Evolutionary conservation across 2,888 invertebrate species (phyloP).

Genomic region (Lingula anatina): DNA sequence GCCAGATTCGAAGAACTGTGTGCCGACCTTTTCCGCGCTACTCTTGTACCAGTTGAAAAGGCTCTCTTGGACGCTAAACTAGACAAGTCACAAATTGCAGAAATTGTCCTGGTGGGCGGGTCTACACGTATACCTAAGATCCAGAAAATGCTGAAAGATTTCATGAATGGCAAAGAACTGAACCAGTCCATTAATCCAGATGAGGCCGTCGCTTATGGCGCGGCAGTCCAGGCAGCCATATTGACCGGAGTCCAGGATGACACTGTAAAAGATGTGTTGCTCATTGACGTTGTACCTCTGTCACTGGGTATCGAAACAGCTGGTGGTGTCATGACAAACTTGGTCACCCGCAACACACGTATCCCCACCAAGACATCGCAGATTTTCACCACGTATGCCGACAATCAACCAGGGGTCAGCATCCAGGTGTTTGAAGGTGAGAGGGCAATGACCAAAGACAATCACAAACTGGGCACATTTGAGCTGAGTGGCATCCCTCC

Average conservation of each 20-base stretch:
- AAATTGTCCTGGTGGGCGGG: conserved; percentile 75
- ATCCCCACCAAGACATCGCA: conserved; percentile 44
- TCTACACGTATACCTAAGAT: conserved; percentile 45
- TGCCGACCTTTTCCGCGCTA: conserved; percentile 55
- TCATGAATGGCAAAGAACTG: conserved; percentile 36
- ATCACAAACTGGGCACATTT: conserved; percentile 59
- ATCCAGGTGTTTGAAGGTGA: conserved; percentile 79
- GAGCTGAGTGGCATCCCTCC: conserved; percentile 44
- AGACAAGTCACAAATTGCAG: conserved; percentile 71
- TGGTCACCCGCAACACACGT: conserved; percentile 34
- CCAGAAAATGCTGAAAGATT: conserved; percentile 39
- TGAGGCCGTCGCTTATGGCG: conserved; percentile 81
- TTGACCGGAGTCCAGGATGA: conserved; percentile 66
- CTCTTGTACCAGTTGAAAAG: conserved; percentile 73
- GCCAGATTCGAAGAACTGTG: conserved; percentile 44
- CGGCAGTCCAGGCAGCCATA: conserved; percentile 54
- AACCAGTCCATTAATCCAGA: conserved; percentile 73
- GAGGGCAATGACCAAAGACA: conserved; percentile 91
- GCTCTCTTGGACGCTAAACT: conserved; percentile 73
- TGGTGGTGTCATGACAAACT: conserved; percentile 39
- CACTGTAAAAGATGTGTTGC: conserved; percentile 74
- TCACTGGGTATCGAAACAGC: conserved; percentile 62
- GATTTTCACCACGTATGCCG: conserved; percentile 79
- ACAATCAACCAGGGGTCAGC: conserved; percentile 64
- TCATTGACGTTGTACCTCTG: conserved; percentile 69